Percentiles rank a stretch among this genome's conserved stretches.
phyloP scores from a whole-genome alignment of 2,113 vertebrate genomes.

The Lepisosteus oculatus region DNA sequence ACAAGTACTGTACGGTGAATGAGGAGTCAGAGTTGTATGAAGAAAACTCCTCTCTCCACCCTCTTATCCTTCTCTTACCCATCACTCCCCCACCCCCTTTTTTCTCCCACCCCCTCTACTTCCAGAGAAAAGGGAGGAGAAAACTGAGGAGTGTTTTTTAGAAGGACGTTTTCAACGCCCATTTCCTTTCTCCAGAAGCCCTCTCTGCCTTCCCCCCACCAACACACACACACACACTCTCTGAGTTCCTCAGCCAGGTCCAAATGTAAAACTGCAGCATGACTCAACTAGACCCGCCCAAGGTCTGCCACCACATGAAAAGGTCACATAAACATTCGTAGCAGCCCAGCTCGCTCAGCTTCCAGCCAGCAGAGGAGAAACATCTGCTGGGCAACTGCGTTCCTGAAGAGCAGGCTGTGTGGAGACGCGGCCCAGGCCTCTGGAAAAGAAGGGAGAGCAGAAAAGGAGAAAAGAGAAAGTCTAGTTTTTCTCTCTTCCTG shows the following conservation, averaged over 20 bases:
- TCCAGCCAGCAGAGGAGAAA: too few species aligned
- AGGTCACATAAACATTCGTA: constrained; percentile 35
- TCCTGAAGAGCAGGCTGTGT: too few species aligned
- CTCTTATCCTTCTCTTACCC: constrained; percentile 38
- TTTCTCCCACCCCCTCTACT: constrained; percentile 39
- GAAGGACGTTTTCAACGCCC: constrained; percentile 42
- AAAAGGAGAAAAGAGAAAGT: too few species aligned
- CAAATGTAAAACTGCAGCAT: constrained; percentile 43
- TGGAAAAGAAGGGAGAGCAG: too few species aligned
- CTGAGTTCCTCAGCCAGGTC: constrained; percentile 21
- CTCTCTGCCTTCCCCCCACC: constrained; percentile 33
- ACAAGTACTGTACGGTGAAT: not conserved
- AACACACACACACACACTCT: not conserved
- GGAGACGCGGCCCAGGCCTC: too few species aligned
- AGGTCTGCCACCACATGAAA: constrained; percentile 28
- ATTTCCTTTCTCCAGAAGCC: constrained; percentile 62
- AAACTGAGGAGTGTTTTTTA: constrained; percentile 25
- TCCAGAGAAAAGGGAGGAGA: constrained; percentile 41
- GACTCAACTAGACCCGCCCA: constrained; percentile 49
- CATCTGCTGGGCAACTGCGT: too few species aligned
- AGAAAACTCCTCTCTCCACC: constrained; percentile 22
- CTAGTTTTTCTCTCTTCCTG: too few species aligned
- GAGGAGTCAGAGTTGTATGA: too few species aligned
- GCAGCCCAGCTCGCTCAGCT: too few species aligned
- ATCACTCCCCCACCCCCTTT: constrained; percentile 34